phyloP scores from a whole-genome alignment of 2,113 vertebrate species.

The Burhinus bistriatus region DNA sequence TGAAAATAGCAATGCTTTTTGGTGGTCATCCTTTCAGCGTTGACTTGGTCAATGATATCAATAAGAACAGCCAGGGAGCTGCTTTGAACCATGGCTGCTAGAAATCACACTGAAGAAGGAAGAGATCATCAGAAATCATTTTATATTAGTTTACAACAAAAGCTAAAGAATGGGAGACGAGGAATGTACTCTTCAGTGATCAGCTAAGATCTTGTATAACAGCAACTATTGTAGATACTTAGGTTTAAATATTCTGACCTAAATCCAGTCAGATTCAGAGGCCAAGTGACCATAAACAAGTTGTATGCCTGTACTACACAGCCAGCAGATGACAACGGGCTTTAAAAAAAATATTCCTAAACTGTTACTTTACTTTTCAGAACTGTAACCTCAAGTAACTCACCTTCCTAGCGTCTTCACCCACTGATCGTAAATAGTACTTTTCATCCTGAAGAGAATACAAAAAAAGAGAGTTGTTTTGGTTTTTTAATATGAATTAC shows the following conservation, averaged over 20 bases:
- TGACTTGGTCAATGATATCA: neutral
- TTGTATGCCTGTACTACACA: neutral
- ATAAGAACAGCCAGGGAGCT: neutral
- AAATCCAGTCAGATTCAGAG: neutral
- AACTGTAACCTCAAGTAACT: neutral
- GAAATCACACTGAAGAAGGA: neutral
- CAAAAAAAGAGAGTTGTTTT: neutral
- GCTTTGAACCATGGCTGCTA: neutral
- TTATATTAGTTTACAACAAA: neutral
- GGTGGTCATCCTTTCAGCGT: neutral
- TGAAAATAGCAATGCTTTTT: neutral
- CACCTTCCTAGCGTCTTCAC: constrained; percentile 91
- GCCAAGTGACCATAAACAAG: neutral
- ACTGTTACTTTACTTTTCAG: neutral
- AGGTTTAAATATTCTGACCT: neutral
- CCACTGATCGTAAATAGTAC: constrained; percentile 94
- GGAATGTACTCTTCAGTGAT: neutral
- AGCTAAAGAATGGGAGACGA: neutral
- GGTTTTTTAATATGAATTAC: neutral
- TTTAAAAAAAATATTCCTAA: neutral
- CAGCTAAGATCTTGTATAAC: neutral
- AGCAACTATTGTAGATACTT: neutral
- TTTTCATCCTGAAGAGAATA: constrained; percentile 84
- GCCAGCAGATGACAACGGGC: neutral
- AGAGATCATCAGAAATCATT: neutral